These are phyloP conservation scores for Pogonocherus hispidulus DNA, from an alignment of 2,888 invertebrate species.

Conservation along the genomic window DNA sequence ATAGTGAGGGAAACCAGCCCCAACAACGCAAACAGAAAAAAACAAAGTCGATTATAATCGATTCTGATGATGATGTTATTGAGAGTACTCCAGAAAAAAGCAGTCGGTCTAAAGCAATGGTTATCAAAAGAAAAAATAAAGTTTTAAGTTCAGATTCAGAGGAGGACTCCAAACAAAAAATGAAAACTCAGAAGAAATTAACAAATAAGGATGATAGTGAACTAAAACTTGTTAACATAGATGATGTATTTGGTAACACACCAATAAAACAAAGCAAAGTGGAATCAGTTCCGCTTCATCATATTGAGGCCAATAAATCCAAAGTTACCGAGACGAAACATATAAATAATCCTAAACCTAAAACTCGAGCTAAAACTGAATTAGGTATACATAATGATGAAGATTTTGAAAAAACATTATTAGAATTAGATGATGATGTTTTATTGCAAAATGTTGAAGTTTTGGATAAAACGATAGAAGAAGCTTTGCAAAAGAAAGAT, in stretches of 20 bases:
- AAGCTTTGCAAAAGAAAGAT: conserved; percentile 46
- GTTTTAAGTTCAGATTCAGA: conserved; percentile 56
- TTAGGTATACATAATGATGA: conserved; percentile 76
- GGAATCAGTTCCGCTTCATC: conserved; percentile 50
- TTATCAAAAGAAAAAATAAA: conserved; percentile 51
- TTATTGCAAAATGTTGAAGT: conserved; percentile 59
- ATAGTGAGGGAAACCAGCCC: conserved; percentile 43
- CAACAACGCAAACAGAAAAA: conserved; percentile 62
- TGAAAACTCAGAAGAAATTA: conserved; percentile 53
- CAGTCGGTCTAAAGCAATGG: conserved; percentile 47
- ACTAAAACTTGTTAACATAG: conserved; percentile 69
- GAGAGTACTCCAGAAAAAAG: conserved; percentile 70
- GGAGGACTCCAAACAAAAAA: conserved; percentile 52
- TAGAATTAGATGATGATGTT: conserved; percentile 75
- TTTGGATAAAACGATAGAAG: conserved; percentile 61
- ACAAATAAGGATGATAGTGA: conserved; percentile 64
- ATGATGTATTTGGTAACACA: conserved; percentile 74
- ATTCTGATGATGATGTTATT: conserved; percentile 74
- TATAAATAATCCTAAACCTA: conserved; percentile 49
- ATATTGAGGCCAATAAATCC: conserved; percentile 19
- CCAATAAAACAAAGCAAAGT: conserved; percentile 73
- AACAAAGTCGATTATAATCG: conserved; percentile 61
- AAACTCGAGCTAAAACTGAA: conserved; percentile 58
- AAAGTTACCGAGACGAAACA: conserved; percentile 38
- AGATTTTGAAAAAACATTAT: conserved; percentile 79